Percentiles rank a stretch among this genome's conserved stretches.
Conservation (phyloP, 64 coral and sea anemone genomes). For the Actinia equina region DNA sequence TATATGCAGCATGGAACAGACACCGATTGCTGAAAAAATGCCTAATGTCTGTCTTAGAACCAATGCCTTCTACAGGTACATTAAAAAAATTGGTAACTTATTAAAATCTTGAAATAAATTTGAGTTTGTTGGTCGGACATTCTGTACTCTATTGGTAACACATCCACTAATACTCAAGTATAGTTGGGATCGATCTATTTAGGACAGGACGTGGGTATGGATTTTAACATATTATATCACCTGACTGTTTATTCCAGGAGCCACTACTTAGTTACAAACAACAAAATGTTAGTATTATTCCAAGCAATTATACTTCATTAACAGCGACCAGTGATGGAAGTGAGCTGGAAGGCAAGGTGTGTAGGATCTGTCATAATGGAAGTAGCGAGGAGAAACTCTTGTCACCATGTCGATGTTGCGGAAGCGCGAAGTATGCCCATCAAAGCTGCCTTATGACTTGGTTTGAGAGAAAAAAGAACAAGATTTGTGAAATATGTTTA, state of each 20-base stretch:
- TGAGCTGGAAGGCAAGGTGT: background rate
- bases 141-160: no score
- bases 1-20: no score
- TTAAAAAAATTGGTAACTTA: no score
- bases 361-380: slow-evolving; percentile 46
- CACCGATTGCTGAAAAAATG: no score
- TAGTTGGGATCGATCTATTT: no score
- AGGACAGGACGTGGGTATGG: no score
- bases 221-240: no score
- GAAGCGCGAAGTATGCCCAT: slow-evolving; percentile 30
- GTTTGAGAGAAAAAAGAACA: slow-evolving; percentile 37
- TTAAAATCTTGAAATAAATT: no score
- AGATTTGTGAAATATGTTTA: slow-evolving; percentile 38
- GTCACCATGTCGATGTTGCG: slow-evolving; percentile 34
- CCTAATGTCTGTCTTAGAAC: no score
- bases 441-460: slow-evolving; percentile 40
- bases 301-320: background rate
- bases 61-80: no score
- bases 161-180: no score
- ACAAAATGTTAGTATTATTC: background rate
- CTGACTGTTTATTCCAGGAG: background rate
- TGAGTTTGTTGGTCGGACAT: no score
- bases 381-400: slow-evolving; percentile 1
- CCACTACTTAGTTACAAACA: background rate
- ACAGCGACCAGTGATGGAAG: background rate